These are phyloP conservation scores for Mesorhabditis spiculigera DNA, from an alignment of 2,888 invertebrate genomes.

Conservation along the genomic window DNA sequence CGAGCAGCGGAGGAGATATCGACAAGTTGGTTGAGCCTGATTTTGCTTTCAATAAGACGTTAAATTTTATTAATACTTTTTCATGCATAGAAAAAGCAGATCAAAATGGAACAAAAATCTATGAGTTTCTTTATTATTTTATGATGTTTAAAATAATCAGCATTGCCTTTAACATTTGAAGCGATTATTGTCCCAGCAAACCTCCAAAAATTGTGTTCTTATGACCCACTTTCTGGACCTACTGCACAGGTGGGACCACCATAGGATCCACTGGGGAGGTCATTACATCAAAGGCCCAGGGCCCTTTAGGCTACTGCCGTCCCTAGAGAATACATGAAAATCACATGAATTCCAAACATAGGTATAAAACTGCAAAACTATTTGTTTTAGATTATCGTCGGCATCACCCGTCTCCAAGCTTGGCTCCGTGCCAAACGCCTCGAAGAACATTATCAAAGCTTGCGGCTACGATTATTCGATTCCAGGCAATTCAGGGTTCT, in stretches of 20 bases:
- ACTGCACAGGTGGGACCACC: no score
- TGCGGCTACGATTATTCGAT: slow-evolving; percentile 87
- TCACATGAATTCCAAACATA: not conserved
- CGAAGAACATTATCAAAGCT: slow-evolving; percentile 84
- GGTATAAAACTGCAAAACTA: slow-evolving; percentile 5
- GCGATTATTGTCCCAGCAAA: no score
- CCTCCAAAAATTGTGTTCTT: no score
- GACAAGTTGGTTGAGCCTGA: slow-evolving; percentile 56
- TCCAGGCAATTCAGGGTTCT: slow-evolving; percentile 66
- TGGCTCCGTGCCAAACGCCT: slow-evolving; percentile 85
- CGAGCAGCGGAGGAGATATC: slow-evolving; percentile 80
- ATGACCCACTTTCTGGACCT: no score
- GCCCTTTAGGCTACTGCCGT: no score
- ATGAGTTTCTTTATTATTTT: no score
- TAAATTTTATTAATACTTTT: not conserved
- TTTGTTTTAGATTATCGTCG: slow-evolving; percentile 67
- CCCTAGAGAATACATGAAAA: no score
- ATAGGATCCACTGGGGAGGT: no score
- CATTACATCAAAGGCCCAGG: no score
- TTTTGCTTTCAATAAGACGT: no score
- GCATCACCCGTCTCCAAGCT: slow-evolving; percentile 92
- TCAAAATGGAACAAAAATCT: not conserved
- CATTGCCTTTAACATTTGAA: no score
- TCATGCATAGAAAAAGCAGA: not conserved
- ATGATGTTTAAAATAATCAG: no score